Conservation (phyloP, 2,888 invertebrate genomes). For the Gandaritis pyraliata region DNA sequence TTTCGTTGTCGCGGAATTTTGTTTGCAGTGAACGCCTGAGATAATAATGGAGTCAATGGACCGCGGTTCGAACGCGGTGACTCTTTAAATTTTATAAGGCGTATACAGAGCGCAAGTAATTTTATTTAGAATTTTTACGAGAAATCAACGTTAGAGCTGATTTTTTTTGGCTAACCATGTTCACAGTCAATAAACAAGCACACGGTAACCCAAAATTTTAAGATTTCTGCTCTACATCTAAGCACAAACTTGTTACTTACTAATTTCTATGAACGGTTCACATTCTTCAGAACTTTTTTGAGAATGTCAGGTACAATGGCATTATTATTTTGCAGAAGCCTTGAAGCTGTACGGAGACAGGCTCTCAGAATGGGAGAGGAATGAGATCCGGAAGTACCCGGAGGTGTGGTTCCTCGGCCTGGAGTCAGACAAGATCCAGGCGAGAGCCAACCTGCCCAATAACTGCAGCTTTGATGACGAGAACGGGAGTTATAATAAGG, state of each 20-base stretch:
- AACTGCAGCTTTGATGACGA: constrained; percentile 96
- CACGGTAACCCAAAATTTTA: no score
- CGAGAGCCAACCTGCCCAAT: constrained; percentile 90
- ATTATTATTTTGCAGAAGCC: constrained; percentile 86
- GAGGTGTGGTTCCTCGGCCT: constrained; percentile 97
- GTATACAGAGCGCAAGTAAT: neutral
- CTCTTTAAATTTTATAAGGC: constrained; percentile 22
- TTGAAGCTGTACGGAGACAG: constrained; percentile 92
- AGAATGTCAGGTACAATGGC: neutral
- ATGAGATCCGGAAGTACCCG: constrained; percentile 95
- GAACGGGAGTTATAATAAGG: constrained; percentile 97
- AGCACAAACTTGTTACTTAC: no score
- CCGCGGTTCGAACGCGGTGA: constrained; percentile 12
- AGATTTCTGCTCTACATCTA: no score
- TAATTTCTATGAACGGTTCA: no score
- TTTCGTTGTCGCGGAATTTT: neutral
- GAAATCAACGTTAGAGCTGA: no score
- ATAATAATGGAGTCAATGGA: constrained; percentile 8
- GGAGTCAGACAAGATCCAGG: constrained; percentile 93
- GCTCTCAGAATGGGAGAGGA: constrained; percentile 95
- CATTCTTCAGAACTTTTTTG: no score
- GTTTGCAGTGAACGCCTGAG: constrained; percentile 16
- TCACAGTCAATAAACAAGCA: no score
- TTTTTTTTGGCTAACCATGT: no score
- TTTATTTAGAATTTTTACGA: neutral